Percentiles rank a stretch among this genome's conserved stretches.
phyloP scores from a whole-genome alignment of 35 echinoderm and acorn worm species.

The Patiria miniata region DNA sequence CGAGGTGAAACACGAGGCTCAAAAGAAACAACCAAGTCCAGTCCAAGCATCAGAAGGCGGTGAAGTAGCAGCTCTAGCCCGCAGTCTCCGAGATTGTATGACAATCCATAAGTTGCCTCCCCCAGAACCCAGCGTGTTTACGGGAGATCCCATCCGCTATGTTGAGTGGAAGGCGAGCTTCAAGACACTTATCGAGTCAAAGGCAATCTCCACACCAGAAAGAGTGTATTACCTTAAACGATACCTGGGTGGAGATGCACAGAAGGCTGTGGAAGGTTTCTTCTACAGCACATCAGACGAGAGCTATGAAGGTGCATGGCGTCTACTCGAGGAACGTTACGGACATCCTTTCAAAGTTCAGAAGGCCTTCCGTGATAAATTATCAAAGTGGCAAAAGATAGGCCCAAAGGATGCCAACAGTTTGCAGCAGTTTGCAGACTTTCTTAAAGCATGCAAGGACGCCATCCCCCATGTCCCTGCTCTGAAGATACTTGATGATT shows the following conservation, averaged over 20 bases:
- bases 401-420: slow-evolving; percentile 30
- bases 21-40: too few relatives aligned
- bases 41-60: too few relatives aligned
- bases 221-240: slow-evolving; percentile 37
- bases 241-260: slow-evolving; percentile 21
- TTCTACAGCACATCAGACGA: neutral
- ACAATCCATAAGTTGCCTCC: slow-evolving; percentile 65
- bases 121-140: slow-evolving; percentile 69
- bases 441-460: slow-evolving; percentile 26
- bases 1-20: too few relatives aligned
- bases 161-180: slow-evolving; percentile 24
- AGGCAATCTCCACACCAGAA: slow-evolving; percentile 9
- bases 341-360: slow-evolving; percentile 10
- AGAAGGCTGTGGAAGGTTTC: slow-evolving; percentile 12
- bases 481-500: slow-evolving; percentile 40
- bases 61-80: too few relatives aligned
- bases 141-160: slow-evolving; percentile 64
- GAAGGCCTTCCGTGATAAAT: slow-evolving; percentile 3
- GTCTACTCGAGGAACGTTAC: neutral
- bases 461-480: neutral
- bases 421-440: slow-evolving; percentile 58
- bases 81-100: too few relatives aligned
- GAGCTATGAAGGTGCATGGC: neutral
- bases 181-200: slow-evolving; percentile 4
- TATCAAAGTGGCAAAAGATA: neutral